Conservation (phyloP, 2,888 invertebrate species). For the Pheosia gnoma region DNA sequence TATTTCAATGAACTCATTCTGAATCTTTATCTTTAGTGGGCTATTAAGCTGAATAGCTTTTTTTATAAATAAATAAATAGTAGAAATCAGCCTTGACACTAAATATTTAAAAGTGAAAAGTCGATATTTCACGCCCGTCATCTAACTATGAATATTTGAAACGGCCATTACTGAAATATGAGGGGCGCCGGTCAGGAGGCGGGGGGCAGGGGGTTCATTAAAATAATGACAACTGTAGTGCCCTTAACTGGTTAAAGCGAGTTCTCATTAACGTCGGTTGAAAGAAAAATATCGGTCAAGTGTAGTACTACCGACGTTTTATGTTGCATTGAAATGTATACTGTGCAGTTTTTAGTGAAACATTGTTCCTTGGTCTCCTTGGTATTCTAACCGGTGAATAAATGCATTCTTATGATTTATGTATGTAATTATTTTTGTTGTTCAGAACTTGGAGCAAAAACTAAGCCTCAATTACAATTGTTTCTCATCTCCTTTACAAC, state of each 20-base stretch:
- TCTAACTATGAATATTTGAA: constrained; percentile 43
- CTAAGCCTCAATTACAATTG: too few species aligned
- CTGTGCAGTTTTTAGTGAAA: constrained; percentile 3
- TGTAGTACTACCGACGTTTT: constrained; percentile 8
- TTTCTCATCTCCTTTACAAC: too few species aligned
- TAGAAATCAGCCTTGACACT: neutral
- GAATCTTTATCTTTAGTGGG: too few species aligned
- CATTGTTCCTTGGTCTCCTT: neutral
- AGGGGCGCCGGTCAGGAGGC: constrained; percentile 13
- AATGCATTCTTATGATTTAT: too few species aligned
- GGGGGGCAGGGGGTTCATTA: constrained; percentile 37
- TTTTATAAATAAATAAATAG: neutral
- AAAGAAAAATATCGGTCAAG: constrained; percentile 40
- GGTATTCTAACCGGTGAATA: neutral
- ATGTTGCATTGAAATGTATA: constrained; percentile 10
- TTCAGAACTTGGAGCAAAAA: too few species aligned
- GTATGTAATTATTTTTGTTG: too few species aligned
- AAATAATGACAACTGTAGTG: constrained; percentile 48
- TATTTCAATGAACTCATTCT: too few species aligned
- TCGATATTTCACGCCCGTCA: constrained; percentile 11
- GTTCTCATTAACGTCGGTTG: constrained; percentile 34
- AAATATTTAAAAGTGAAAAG: neutral
- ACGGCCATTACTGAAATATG: constrained; percentile 40
- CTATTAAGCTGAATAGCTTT: too few species aligned
- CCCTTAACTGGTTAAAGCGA: constrained; percentile 35